Base-by-base conservation (phyloP, 2,113 vertebrate species). In the Bucco capensis region DNA sequence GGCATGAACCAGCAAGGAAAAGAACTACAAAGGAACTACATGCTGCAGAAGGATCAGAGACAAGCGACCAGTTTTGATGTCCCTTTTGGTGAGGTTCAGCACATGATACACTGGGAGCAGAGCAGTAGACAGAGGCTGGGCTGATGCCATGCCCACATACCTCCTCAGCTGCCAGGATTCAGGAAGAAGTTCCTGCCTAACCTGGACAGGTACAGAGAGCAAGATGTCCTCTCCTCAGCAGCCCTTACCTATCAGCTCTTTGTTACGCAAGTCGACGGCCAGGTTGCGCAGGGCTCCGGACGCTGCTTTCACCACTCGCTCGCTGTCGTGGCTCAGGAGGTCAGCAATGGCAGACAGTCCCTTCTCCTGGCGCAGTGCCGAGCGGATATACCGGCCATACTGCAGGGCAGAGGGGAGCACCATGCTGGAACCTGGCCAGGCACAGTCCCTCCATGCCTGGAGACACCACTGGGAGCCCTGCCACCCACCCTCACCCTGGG, bases 201-300 rank as follows among this genome's bases (percentile, higher is more conserved):
- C 21, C 49, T 1, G 0, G 8, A 7, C 0, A 3, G 65, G 3
- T 1, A 4, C 0, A 0, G 46, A 38, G 19, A 33, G 7, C 1
- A 0, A 0, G 6, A 14, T 1, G 16, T 14, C n/a, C 56, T 27
- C 27, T 10, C 24, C 18, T 3, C 5, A 0, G 1, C 58, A 4
- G 3, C 11, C 22, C 98, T 98, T 83, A 99, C 99, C 99, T 10
- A 99, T 98, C 66, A 99, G 97, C 58, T 99, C 98, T 71, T 98
- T 98, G 96, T 99, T 99, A 28, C 98, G 98, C 27, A 97, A 78
- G 33, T 99, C 99, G 9, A 99, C 98, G 4, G 99, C 98, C 96
- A 99, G 96, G 96, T 99, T 99, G 73, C 99, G 98, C 46, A 99
- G 97, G 8, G 99, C 98, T 46, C 99, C 99, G 0, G 99, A 99